phyloP scores from a whole-genome alignment of 2,888 invertebrate species.

The Lymantria dispar region DNA sequence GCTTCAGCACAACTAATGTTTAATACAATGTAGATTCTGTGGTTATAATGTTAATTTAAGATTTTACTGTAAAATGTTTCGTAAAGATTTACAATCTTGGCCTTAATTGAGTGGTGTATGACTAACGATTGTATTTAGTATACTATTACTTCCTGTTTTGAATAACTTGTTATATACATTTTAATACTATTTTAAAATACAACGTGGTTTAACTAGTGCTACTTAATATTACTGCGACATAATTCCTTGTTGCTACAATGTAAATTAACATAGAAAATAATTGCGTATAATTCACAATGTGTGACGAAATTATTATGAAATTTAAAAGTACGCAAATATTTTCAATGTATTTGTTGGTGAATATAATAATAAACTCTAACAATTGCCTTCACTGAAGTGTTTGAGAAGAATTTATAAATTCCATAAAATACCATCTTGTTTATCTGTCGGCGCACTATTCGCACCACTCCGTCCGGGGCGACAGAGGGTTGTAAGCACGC shows the following conservation, averaged over 20 bases:
- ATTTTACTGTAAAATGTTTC: constrained; percentile 1
- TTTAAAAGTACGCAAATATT: too few species aligned
- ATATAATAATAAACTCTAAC: too few species aligned
- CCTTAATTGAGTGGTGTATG: neutral
- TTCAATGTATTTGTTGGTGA: too few species aligned
- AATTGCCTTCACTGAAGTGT: too few species aligned
- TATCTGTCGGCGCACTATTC: too few species aligned
- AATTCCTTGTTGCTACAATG: neutral
- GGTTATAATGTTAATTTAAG: constrained; percentile 1
- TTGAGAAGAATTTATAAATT: too few species aligned
- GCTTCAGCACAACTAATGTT: constrained; percentile 5
- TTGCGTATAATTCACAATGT: too few species aligned
- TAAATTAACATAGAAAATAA: too few species aligned
- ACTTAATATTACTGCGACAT: neutral
- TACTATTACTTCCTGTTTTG: neutral
- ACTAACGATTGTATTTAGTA: neutral
- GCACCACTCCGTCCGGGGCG: too few species aligned
- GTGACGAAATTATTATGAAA: too few species aligned
- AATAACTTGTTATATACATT: neutral
- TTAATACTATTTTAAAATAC: neutral
- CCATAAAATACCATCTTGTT: too few species aligned
- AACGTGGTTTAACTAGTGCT: neutral
- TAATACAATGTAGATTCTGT: neutral
- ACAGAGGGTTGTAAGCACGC: too few species aligned
- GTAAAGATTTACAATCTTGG: neutral